Conservation (phyloP, 2,888 invertebrate genomes). For the Calliopum simillimum region DNA sequence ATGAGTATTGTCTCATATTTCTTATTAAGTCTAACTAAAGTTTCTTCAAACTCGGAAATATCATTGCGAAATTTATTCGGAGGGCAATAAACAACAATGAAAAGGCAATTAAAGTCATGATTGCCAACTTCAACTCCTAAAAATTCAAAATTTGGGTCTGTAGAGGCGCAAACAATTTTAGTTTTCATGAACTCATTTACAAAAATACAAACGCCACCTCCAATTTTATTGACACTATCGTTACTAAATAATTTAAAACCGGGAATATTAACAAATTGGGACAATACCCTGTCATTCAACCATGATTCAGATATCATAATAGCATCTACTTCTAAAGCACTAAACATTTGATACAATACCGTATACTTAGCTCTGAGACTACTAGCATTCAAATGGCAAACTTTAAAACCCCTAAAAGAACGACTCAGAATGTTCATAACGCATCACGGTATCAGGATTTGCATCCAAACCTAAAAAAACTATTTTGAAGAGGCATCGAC, state of each 20-base stretch:
- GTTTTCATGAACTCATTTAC: neutral
- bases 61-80: too few species aligned
- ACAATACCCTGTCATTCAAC: neutral
- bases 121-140: too few species aligned
- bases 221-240: neutral
- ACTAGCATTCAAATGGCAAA: neutral
- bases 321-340: neutral
- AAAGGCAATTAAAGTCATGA: too few species aligned
- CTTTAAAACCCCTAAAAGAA: neutral
- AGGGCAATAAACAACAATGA: too few species aligned
- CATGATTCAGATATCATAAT: neutral
- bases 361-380: neutral
- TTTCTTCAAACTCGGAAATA: neutral
- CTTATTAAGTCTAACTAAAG: neutral
- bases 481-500: too few species aligned
- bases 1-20: neutral
- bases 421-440: neutral
- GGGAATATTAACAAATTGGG: neutral
- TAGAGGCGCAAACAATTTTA: neutral
- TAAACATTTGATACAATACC: neutral
- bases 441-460: too few species aligned
- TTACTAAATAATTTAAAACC: neutral
- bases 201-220: neutral
- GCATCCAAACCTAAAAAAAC: too few species aligned
- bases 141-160: neutral